A percentile compares a stretch with the other conserved stretches of the same genome.
Evolutionary conservation across 2,113 vertebrate genomes (phyloP).

Genomic region (Etheostoma spectabile): DNA sequence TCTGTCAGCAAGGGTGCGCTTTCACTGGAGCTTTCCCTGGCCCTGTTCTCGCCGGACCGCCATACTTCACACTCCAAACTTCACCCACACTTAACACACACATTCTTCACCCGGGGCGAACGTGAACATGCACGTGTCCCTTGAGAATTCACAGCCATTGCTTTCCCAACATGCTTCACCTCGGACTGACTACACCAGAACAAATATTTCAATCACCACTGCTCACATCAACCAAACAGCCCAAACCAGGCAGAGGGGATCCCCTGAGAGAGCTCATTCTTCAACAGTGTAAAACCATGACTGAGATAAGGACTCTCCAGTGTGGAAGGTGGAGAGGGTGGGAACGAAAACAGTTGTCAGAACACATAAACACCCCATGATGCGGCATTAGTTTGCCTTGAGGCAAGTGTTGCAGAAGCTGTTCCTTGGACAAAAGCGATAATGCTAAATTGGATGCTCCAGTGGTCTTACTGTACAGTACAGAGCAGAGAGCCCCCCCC

Average conservation of each 20-base stretch:
- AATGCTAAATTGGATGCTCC: constrained; percentile 51
- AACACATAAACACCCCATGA: constrained; percentile 39
- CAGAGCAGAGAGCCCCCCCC: constrained; percentile 53
- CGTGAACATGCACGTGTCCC: constrained; percentile 50
- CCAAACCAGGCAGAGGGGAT: constrained; percentile 44
- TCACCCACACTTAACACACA: constrained; percentile 47
- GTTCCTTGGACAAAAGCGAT: constrained; percentile 40
- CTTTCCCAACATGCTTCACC: constrained; percentile 50
- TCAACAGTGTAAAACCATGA: constrained; percentile 60
- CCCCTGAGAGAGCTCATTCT: constrained; percentile 64
- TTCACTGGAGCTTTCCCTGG: constrained; percentile 89
- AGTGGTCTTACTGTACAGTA: constrained; percentile 36
- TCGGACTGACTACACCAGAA: constrained; percentile 54
- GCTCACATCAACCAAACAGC: constrained; percentile 51
- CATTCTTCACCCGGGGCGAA: constrained; percentile 62
- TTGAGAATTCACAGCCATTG: constrained; percentile 45
- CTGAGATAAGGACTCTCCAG: constrained; percentile 65
- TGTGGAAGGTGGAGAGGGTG: constrained; percentile 37
- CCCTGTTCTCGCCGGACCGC: constrained; percentile 51
- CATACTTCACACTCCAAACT: constrained; percentile 69
- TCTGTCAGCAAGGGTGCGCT: constrained; percentile 98
- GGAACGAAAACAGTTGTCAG: constrained; percentile 54
- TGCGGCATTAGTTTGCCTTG: constrained; percentile 29
- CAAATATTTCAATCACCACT: constrained; percentile 66
- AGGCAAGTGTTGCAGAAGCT: constrained; percentile 33